Evolutionary conservation across 2,113 vertebrate genomes (phyloP), one percentile per base, ranked within the genome.

Genomic region (Puntigrus tetrazona): DNA sequence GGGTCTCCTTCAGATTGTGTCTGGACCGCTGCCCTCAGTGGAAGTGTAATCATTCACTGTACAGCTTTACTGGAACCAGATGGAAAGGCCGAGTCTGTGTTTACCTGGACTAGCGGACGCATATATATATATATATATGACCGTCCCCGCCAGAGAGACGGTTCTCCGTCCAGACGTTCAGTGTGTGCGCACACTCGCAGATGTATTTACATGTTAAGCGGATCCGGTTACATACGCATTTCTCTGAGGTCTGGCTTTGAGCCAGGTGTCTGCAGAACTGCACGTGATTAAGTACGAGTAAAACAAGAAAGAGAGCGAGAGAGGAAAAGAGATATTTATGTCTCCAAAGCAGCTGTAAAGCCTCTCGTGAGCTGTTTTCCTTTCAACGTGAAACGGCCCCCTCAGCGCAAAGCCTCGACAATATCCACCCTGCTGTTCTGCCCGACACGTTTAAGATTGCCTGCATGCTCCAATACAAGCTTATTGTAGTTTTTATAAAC

Each of bases 11-110:
- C 72, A 75, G 27, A 45, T 69, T 52, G 27, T 87, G 77, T 87
- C 81, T 84, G 61, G 61, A 84, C 43, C n/a, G 13, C 22, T 27
- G 79, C 72, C 57, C 41, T 50, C 65, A 11, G 11, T 20, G 29
- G 65, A 78, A 29, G 50, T 78, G 61, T 79, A 74, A 72, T 78
- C 75, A 75, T 69, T 75, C 52, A 74, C 27, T 38, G 38, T 67
- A 45, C 18, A 82, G n/a, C 55, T 85, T 67, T 78, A 70, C 50
- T 83, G 25, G 77, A 79, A 83, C 78, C 85, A 74, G 75, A 86
- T 59, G 16, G 67, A 83, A 43, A 52, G 25, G 57, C 8, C 2
- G 4, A 11, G 18, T 31, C 82, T 79, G 63, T 55, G 52, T 84
- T 83, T 84, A 84, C 76, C 55, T 34, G 76, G 36, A 50, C 38